phyloP scores from a whole-genome alignment of 2,888 invertebrate species.

The Acrobasis repandana region DNA sequence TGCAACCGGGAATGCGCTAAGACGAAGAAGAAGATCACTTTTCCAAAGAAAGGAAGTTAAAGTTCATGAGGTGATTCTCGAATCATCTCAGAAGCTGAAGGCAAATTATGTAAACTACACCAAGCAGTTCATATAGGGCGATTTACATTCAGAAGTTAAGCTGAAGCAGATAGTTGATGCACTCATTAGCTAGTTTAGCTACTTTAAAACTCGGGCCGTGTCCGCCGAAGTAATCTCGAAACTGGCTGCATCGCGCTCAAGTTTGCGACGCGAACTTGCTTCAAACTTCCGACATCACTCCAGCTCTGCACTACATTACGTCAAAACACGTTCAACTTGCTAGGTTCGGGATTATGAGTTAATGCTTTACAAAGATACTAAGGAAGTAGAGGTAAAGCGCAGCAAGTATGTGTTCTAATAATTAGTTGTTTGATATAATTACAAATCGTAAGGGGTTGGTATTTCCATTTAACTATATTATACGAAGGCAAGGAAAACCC shows the following conservation, averaged over 20 bases:
- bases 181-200: constrained; percentile 12
- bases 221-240: background rate
- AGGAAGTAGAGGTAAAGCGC: background rate
- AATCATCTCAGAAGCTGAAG: no score
- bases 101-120: no score
- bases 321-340: constrained; percentile 6
- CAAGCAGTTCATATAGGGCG: no score
- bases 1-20: no score
- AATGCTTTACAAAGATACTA: background rate
- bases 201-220: constrained; percentile 3
- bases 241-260: constrained; percentile 13
- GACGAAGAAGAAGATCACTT: no score
- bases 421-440: background rate
- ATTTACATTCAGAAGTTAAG: no score
- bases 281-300: constrained; percentile 12
- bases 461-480: no score
- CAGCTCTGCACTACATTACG: constrained; percentile 2
- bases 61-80: no score
- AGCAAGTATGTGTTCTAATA: background rate
- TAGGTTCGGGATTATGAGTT: constrained; percentile 4
- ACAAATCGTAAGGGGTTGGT: no score
- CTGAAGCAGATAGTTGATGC: constrained; percentile 3
- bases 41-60: no score
- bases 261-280: constrained; percentile 16
- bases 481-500: no score